phyloP scores from a whole-genome alignment of 2,797 vertebrate species.

The Salarias fasciatus region DNA sequence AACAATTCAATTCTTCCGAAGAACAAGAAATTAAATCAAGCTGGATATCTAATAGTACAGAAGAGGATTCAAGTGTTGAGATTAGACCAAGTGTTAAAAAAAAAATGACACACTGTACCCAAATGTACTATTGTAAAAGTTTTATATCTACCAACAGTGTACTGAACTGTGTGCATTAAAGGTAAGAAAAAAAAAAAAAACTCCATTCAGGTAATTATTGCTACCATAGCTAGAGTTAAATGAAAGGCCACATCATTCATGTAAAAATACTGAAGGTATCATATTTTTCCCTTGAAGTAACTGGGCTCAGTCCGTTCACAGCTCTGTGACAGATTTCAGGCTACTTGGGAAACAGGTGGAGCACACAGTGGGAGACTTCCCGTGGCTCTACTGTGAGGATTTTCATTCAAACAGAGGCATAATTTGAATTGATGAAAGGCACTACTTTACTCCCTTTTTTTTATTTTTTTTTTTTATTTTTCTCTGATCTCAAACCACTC shows the following conservation, averaged over 20 bases:
- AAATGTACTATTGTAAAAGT: too few relatives aligned
- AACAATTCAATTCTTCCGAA: too few relatives aligned
- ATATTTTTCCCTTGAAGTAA: not conserved
- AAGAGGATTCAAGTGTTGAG: too few relatives aligned
- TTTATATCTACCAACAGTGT: too few relatives aligned
- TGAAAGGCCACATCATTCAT: not conserved
- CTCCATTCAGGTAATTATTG: not conserved
- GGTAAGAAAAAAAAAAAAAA: too few relatives aligned
- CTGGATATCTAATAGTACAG: too few relatives aligned
- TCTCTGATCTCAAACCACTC: conserved; percentile 28
- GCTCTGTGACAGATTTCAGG: conserved; percentile 15
- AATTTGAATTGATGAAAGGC: conserved; percentile 24
- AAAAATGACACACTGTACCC: too few relatives aligned
- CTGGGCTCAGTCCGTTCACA: not conserved
- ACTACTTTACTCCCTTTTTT: conserved; percentile 3
- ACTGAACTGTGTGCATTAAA: too few relatives aligned
- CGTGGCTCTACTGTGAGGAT: conserved; percentile 23
- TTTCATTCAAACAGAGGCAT: conserved; percentile 24
- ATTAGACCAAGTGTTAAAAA: too few relatives aligned
- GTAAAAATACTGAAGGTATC: not conserved
- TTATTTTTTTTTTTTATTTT: conserved; percentile 15
- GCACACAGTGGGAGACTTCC: conserved; percentile 3
- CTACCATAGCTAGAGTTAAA: not conserved
- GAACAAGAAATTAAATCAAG: too few relatives aligned
- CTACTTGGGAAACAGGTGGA: conserved; percentile 34